A percentile compares a stretch with the other conserved stretches of the same genome.
These are phyloP conservation scores for Euura lappo DNA, from an alignment of 1,140 invertebrate genomes.

Conservation along the genomic window DNA sequence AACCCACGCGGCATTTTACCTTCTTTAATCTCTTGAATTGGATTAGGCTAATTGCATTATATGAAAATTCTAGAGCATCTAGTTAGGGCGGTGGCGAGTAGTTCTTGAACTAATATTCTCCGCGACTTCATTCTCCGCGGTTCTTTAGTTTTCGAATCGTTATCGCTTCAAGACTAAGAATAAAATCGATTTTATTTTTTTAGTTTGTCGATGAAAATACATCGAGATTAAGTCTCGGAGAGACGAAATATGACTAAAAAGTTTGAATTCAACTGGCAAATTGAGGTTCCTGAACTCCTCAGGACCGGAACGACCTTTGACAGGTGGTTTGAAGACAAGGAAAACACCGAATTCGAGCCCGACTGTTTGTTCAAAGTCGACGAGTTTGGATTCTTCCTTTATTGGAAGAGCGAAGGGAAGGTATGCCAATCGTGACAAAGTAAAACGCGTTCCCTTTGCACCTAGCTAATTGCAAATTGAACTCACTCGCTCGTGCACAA, in stretches of 20 bases:
- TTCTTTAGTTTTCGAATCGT: not conserved
- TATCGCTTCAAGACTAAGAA: not conserved
- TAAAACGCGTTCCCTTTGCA: not conserved
- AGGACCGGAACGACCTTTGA: slow-evolving; percentile 86
- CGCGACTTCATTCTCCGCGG: not conserved
- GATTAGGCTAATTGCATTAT: not conserved
- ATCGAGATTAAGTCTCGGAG: not conserved
- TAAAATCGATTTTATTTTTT: not conserved
- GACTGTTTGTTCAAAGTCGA: slow-evolving; percentile 94
- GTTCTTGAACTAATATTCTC: not conserved
- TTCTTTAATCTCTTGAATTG: not conserved
- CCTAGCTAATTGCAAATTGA: too few relatives aligned
- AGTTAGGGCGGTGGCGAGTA: not conserved
- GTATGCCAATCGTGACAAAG: slow-evolving; percentile 63
- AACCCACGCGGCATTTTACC: not conserved
- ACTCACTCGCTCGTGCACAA: too few relatives aligned
- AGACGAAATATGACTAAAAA: slow-evolving; percentile 87
- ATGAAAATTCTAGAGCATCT: not conserved
- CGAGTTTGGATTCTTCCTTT: slow-evolving; percentile 98
- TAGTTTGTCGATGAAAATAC: not conserved
- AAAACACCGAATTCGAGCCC: slow-evolving; percentile 84
- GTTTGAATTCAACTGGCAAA: slow-evolving; percentile 98
- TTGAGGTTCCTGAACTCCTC: slow-evolving; percentile 86
- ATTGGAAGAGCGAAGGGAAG: slow-evolving; percentile 96
- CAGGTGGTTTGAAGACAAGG: slow-evolving; percentile 96